A percentile compares a stretch with the other conserved stretches of the same genome.
Conservation (phyloP, 2,797 vertebrate species). For the Chelon labrosus region DNA sequence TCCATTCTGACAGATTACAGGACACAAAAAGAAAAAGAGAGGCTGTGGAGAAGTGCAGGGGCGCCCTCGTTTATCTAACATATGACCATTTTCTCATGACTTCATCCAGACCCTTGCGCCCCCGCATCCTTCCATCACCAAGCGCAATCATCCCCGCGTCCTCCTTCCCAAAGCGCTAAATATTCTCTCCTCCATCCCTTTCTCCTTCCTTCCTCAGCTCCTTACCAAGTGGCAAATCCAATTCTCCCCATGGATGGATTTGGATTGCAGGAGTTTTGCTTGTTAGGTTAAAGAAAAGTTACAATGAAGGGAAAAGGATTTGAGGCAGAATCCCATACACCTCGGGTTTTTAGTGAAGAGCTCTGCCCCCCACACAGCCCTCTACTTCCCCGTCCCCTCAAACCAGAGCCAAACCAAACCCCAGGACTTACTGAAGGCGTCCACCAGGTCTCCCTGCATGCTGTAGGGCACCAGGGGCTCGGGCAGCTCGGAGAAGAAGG, state of each 20-base stretch:
- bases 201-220: constrained; percentile 22
- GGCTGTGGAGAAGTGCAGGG: constrained; percentile 20
- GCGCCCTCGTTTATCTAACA: constrained; percentile 55
- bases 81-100: constrained; percentile 59
- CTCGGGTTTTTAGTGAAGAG: constrained; percentile 25
- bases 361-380: neutral
- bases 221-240: constrained; percentile 63
- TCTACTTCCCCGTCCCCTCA: neutral
- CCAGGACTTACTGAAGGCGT: constrained; percentile 92
- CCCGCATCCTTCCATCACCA: constrained; percentile 44
- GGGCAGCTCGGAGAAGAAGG: constrained; percentile 95
- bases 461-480: constrained; percentile 94
- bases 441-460: constrained; percentile 93
- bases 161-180: constrained; percentile 35
- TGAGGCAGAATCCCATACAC: constrained; percentile 56
- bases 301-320: constrained; percentile 60
- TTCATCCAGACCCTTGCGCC: constrained; percentile 42
- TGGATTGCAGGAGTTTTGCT: constrained; percentile 71
- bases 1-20: constrained; percentile 69
- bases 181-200: constrained; percentile 42
- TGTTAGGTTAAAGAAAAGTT: constrained; percentile 71
- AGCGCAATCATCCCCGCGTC: constrained; percentile 49
- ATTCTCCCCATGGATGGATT: constrained; percentile 73
- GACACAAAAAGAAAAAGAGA: constrained; percentile 53
- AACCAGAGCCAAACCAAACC: neutral